A percentile compares a stretch with the other conserved stretches of the same genome.
phyloP scores from a whole-genome alignment of 2,113 vertebrate genomes.

The Pseudorhombus dupliciocellatus region DNA sequence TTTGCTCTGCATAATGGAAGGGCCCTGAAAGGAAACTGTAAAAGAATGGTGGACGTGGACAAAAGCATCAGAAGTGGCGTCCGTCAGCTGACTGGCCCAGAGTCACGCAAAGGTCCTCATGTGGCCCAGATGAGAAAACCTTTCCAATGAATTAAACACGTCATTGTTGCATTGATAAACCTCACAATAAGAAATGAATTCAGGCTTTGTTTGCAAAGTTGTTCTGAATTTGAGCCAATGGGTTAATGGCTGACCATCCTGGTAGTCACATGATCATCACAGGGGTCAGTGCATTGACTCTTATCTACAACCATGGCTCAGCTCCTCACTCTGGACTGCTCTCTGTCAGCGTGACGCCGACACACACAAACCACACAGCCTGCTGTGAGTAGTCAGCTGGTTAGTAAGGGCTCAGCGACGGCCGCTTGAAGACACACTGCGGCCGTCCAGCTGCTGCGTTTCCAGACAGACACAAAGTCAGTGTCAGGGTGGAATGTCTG shows the following conservation, averaged over 20 bases:
- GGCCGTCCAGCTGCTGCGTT: constrained; percentile 60
- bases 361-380: constrained; percentile 30
- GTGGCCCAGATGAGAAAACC: constrained; percentile 12
- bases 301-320: neutral
- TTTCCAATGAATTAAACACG: constrained; percentile 38
- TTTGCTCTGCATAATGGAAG: constrained; percentile 58
- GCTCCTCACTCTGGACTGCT: neutral
- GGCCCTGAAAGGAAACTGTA: constrained; percentile 75
- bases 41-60: constrained; percentile 64
- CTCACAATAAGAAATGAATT: constrained; percentile 30
- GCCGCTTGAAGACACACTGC: constrained; percentile 56
- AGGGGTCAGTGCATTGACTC: too few species aligned
- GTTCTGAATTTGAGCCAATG: constrained; percentile 11
- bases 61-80: constrained; percentile 70
- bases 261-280: neutral
- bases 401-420: constrained; percentile 43
- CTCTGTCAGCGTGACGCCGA: neutral
- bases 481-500: constrained; percentile 67
- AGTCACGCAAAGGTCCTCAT: constrained; percentile 66
- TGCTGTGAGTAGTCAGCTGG: constrained; percentile 30
- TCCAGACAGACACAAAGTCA: constrained; percentile 65
- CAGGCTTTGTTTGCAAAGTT: constrained; percentile 35
- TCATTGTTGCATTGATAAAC: constrained; percentile 35
- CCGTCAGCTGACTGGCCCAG: constrained; percentile 42
- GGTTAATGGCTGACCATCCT: neutral